Evolutionary conservation across 2,113 vertebrate genomes (phyloP).

Genomic region (Ammodytes dubius): DNA sequence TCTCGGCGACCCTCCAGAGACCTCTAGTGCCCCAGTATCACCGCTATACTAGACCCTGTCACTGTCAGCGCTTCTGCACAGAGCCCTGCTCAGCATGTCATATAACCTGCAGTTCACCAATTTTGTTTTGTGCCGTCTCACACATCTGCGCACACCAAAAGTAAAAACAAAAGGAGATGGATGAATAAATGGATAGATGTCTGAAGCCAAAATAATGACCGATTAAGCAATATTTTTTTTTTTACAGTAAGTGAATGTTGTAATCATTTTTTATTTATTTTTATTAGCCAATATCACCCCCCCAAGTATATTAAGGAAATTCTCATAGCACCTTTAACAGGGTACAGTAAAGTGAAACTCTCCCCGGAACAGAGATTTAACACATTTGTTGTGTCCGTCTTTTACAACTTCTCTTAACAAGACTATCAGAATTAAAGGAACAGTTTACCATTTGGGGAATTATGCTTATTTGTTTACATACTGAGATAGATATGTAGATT

Average conservation of each 20-base stretch:
- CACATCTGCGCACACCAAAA: conserved; percentile 21
- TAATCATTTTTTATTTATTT: not conserved
- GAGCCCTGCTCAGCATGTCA: conserved; percentile 63
- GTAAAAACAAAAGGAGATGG: not conserved
- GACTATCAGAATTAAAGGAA: not conserved
- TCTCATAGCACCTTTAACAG: not conserved
- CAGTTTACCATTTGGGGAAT: not conserved
- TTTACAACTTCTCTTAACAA: not conserved
- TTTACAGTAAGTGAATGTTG: not conserved
- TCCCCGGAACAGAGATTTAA: not conserved
- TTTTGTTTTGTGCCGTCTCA: conserved; percentile 33
- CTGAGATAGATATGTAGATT: not conserved
- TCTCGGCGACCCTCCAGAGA: conserved; percentile 76
- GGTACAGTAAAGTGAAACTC: conserved; percentile 3
- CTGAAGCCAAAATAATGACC: not conserved
- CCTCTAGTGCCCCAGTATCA: conserved; percentile 63
- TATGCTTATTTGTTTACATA: not conserved
- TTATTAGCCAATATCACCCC: not conserved
- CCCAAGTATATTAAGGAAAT: not conserved
- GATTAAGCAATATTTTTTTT: not conserved
- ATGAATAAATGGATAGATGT: not conserved
- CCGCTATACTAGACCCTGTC: conserved; percentile 61
- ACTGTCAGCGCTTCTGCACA: conserved; percentile 74
- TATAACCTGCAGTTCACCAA: conserved; percentile 55
- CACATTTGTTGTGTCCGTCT: not conserved